A percentile compares a stretch with the other conserved stretches of the same genome.
phyloP scores from a whole-genome alignment of 2,797 vertebrate genomes.

The Lithobates pipiens region DNA sequence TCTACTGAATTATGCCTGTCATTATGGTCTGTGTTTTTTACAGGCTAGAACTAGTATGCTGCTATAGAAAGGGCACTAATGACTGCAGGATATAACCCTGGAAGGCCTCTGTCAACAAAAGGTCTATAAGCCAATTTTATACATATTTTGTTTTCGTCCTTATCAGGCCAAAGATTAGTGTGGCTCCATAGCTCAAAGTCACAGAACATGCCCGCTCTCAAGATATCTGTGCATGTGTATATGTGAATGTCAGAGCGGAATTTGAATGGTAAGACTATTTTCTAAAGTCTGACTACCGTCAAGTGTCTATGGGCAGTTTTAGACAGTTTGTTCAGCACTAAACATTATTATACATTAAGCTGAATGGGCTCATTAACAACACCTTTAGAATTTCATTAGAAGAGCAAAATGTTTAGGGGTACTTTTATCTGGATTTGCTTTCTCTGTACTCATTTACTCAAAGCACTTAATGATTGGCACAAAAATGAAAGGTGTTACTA shows the following conservation, averaged over 20 bases:
- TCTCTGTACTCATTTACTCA: constrained; percentile 4
- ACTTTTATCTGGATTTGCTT: background rate
- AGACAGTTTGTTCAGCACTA: too few species aligned
- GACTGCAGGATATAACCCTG: background rate
- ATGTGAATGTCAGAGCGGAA: too few species aligned
- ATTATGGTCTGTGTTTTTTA: background rate
- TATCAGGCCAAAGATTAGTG: background rate
- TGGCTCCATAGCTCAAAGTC: background rate
- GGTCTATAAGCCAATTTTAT: background rate
- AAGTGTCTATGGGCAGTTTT: too few species aligned
- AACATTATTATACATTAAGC: background rate
- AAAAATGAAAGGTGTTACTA: background rate
- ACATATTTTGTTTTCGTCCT: background rate
- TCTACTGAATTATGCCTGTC: background rate
- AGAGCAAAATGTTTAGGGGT: background rate
- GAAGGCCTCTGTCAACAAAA: background rate
- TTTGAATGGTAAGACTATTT: too few species aligned
- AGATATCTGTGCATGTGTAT: too few species aligned
- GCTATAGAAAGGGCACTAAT: background rate
- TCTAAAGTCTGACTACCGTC: too few species aligned
- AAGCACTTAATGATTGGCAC: constrained; percentile 2
- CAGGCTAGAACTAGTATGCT: background rate
- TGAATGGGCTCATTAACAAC: background rate
- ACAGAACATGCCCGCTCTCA: background rate
- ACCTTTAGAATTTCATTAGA: background rate